Evolutionary conservation across 2,888 invertebrate genomes (phyloP).

Genomic region (Odontocolon sp.): DNA sequence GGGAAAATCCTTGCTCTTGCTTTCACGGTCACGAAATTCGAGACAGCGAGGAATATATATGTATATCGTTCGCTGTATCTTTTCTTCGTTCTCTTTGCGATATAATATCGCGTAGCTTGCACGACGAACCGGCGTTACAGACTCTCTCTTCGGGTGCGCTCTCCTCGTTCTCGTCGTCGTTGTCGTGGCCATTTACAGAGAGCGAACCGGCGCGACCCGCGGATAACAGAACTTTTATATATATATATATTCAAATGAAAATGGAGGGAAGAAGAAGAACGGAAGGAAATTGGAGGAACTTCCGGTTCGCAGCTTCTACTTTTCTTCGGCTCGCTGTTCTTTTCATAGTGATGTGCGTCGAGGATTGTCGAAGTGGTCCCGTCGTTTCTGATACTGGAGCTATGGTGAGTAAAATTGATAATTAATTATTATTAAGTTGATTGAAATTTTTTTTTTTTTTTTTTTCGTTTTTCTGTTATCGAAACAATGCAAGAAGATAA

Average conservation of each 20-base stretch:
- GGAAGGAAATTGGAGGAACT: conserved; percentile 21
- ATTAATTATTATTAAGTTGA: too few relatives aligned
- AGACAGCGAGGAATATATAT: too few relatives aligned
- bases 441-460: conserved; percentile 13
- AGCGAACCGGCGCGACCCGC: conserved; percentile 49
- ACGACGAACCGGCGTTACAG: neutral
- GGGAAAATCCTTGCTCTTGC: neutral
- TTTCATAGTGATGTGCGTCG: conserved; percentile 57
- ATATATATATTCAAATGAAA: neutral
- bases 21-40: conserved; percentile 26
- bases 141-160: conserved; percentile 49
- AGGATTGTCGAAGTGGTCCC: conserved; percentile 59
- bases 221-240: conserved; percentile 21
- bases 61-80: neutral
- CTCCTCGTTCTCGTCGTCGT: too few relatives aligned
- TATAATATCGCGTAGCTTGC: conserved; percentile 1
- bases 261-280: neutral
- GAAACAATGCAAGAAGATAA: conserved; percentile 8
- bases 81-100: neutral
- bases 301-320: neutral
- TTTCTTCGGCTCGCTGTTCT: conserved; percentile 50
- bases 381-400: conserved; percentile 71
- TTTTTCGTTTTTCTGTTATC: conserved; percentile 2
- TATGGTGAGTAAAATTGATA: conserved; percentile 77
- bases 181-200: conserved; percentile 60